A percentile compares a stretch with the other conserved stretches of the same genome.
Conservation (phyloP, 2,888 invertebrate species). For the Ecliptopera silaceata region DNA sequence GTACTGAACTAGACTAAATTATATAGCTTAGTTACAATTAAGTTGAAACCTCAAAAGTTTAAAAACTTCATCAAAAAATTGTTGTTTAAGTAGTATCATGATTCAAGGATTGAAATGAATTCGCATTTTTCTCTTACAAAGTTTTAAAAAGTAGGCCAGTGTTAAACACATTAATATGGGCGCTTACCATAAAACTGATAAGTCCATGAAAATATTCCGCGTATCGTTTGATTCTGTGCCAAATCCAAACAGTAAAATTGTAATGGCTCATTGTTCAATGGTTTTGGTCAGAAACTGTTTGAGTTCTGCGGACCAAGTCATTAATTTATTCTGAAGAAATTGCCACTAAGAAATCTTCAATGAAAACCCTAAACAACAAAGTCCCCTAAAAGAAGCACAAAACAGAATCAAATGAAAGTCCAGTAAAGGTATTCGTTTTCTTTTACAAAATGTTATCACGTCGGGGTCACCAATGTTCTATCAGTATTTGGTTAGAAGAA, state of each 20-base stretch:
- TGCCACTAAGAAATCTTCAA: too few species aligned
- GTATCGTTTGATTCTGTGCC: constrained; percentile 46
- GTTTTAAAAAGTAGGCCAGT: constrained; percentile 24
- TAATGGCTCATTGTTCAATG: constrained; percentile 31
- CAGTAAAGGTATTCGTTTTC: too few species aligned
- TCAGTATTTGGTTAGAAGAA: too few species aligned
- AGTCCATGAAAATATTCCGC: constrained; percentile 34
- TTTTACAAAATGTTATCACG: too few species aligned
- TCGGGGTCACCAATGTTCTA: too few species aligned
- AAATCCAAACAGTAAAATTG: constrained; percentile 34
- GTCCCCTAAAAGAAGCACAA: background rate
- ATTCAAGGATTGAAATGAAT: too few species aligned
- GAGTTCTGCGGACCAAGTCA: constrained; percentile 1
- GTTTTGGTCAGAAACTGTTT: constrained; percentile 12
- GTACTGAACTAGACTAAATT: too few species aligned
- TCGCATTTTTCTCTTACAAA: background rate
- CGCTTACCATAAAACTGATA: constrained; percentile 36
- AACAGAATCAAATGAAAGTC: background rate
- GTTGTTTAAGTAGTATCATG: too few species aligned
- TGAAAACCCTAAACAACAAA: too few species aligned
- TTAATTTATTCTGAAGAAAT: background rate
- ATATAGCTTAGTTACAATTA: too few species aligned
- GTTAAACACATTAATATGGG: constrained; percentile 19
- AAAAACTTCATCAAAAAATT: too few species aligned
- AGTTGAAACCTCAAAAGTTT: too few species aligned